Evolutionary conservation across 2,797 vertebrate genomes (phyloP), one percentile per base, ranked within the genome.

Genomic region (Cynopterus sphinx): DNA sequence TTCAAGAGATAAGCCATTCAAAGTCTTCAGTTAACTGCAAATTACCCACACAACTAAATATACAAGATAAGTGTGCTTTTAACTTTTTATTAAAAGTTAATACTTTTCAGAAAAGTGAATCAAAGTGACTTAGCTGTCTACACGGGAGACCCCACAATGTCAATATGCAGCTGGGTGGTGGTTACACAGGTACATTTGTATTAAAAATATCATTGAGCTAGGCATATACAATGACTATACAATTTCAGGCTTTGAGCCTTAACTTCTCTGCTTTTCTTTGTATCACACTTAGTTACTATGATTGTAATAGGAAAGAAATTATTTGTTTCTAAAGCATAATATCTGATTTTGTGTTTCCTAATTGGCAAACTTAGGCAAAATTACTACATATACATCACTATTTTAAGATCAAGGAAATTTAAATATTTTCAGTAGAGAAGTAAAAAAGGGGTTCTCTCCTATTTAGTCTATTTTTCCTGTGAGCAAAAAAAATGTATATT

Each of bases 261-360:
- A 59, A 61, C 9, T n/a, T 12, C 4, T 33, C 9, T 87, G 19
- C 17, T 1, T 75, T 83, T 79, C 31, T 36, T 91, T 87, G 9
- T 92, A 74, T 19, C 43, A 65, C 2, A 82, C 28, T 53, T 22
- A 46, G 9, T 95, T 81, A 73, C 26, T 71, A 53, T 43, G 28
- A 57, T 67, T 92, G 70, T 84, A 87, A 68, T 77, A 19, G 59
- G 2, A 77, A 63, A 26, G 63, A 70, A 53, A 46, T 6, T 3
- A 19, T 59, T 8, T 55, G 4, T 61, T 71, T 74, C 19, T 55
- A 70, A 82, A 67, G 1, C 22, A 36, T 31, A 5, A 8, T 87
- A 39, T 84, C 87, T 75, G 26, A 83, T 57, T 93, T 74, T 93
- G 26, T 46, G 15, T 67, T 90, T 92, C 65, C 21, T 75, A 74